These are phyloP conservation scores for Gnathonemus echidnorhynchus DNA, from an alignment of 2,113 vertebrate species.

Conservation along the genomic window DNA sequence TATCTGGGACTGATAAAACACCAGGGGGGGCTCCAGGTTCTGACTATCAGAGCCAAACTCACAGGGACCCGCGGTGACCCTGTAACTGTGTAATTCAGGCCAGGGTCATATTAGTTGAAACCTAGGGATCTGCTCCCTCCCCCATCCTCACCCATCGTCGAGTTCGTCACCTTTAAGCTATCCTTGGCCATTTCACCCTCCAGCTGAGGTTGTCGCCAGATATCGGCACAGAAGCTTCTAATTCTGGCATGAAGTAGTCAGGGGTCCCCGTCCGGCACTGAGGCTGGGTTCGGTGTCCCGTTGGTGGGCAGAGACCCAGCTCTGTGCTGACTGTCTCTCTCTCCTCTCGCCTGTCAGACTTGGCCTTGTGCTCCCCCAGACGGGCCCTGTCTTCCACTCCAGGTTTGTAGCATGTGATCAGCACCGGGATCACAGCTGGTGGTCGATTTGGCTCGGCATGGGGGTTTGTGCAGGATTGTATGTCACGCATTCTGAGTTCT, in stretches of 20 bases:
- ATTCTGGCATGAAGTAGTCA: background rate
- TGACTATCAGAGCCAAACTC: background rate
- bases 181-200: background rate
- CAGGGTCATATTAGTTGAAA: background rate
- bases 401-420: slow-evolving; percentile 53
- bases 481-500: background rate
- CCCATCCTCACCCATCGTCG: background rate
- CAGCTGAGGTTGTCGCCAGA: background rate
- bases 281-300: background rate
- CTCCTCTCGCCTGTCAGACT: slow-evolving; percentile 59
- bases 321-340: slow-evolving; percentile 48
- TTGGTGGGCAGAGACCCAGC: background rate
- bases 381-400: slow-evolving; percentile 50
- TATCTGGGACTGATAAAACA: background rate
- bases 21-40: background rate
- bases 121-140: background rate
- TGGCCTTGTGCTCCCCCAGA: slow-evolving; percentile 55
- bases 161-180: background rate
- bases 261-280: background rate
- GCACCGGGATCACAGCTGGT: slow-evolving; percentile 29
- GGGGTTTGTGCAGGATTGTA: slow-evolving; percentile 3
- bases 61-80: background rate
- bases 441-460: slow-evolving; percentile 15
- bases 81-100: background rate
- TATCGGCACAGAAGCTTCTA: background rate